Conservation (phyloP, 2,888 invertebrate species). For the Cylindroiulus punctatus region DNA sequence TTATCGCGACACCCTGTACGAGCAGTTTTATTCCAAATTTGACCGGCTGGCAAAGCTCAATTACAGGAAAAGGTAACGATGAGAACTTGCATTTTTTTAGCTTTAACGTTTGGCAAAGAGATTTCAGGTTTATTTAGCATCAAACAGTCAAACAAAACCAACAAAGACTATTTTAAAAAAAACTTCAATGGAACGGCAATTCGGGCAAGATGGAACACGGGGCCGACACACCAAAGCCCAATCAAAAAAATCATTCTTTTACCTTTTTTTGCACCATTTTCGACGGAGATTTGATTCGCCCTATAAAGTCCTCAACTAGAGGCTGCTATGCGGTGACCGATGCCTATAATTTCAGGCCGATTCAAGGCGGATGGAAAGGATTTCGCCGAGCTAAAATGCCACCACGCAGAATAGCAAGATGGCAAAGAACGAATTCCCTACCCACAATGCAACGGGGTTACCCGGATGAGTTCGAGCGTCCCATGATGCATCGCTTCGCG, state of each 20-base stretch:
- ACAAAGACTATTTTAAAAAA: background rate
- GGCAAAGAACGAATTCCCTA: background rate
- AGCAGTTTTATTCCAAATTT: background rate
- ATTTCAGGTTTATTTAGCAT: background rate
- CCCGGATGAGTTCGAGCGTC: too few species aligned
- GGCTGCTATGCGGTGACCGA: background rate
- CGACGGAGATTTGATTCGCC: background rate
- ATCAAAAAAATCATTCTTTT: constrained; percentile 22
- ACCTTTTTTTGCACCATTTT: constrained; percentile 60
- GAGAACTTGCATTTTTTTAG: too few species aligned
- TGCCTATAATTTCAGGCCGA: constrained; percentile 13
- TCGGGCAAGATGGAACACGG: background rate
- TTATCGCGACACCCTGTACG: background rate
- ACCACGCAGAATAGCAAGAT: background rate
- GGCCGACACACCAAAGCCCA: background rate
- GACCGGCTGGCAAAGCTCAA: too few species aligned
- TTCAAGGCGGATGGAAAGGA: background rate
- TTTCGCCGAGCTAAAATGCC: background rate
- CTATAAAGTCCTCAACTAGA: background rate
- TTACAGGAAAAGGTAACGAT: too few species aligned
- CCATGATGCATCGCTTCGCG: too few species aligned
- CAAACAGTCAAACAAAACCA: background rate
- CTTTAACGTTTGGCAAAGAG: too few species aligned
- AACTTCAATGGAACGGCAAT: background rate
- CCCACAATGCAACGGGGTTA: background rate